A percentile compares a stretch with the other conserved stretches of the same genome.
phyloP scores from a whole-genome alignment of 2,113 vertebrate species.

The Dendrocopos noguchii region DNA sequence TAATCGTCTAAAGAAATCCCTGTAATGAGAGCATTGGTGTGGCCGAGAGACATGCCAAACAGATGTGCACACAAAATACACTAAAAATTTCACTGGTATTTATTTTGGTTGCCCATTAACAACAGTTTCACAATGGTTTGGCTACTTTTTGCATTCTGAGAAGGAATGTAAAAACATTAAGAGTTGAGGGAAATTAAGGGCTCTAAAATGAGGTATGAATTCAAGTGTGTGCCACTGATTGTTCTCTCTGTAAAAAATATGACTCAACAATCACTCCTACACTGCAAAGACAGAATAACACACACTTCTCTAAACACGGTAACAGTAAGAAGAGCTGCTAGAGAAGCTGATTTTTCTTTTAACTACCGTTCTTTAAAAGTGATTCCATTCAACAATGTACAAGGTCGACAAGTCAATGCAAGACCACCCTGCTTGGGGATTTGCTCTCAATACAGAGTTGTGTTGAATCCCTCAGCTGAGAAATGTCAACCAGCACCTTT shows the following conservation, averaged over 20 bases:
- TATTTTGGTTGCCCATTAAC: not conserved
- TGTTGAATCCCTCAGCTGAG: slow-evolving; percentile 81
- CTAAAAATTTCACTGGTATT: not conserved
- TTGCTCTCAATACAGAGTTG: slow-evolving; percentile 72
- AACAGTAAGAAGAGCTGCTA: slow-evolving; percentile 44
- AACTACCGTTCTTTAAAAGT: slow-evolving; percentile 83
- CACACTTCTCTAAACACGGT: not conserved
- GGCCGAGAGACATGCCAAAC: not conserved
- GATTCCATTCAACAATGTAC: slow-evolving; percentile 75
- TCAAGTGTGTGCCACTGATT: not conserved
- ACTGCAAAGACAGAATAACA: slow-evolving; percentile 4
- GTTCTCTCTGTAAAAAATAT: not conserved
- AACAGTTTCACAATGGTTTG: slow-evolving; percentile 5
- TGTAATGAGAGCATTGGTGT: not conserved
- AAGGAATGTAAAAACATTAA: not conserved
- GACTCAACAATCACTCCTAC: not conserved
- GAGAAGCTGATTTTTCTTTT: slow-evolving; percentile 57
- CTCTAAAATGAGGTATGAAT: slow-evolving; percentile 8
- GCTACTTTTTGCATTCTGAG: not conserved
- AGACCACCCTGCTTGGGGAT: slow-evolving; percentile 84
- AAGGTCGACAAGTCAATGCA: slow-evolving; percentile 79
- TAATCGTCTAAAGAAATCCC: slow-evolving; percentile 1
- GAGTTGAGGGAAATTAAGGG: not conserved
- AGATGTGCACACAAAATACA: not conserved
- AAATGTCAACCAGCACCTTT: slow-evolving; percentile 88